Evolutionary conservation across 2,797 vertebrate species (phyloP).

Genomic region (Gallinago nigripennis): DNA sequence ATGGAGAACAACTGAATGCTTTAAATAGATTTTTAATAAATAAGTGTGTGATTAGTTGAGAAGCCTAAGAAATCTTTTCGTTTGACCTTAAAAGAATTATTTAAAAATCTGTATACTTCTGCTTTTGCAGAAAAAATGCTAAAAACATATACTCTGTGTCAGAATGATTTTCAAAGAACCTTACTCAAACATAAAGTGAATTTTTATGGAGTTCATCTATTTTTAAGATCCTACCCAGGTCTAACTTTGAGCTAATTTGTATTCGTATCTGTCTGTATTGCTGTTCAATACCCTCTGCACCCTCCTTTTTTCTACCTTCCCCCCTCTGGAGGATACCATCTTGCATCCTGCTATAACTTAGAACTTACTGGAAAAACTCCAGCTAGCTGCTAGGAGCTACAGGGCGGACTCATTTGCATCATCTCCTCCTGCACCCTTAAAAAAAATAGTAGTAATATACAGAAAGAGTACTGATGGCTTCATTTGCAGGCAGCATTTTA

Average conservation of each 20-base stretch:
- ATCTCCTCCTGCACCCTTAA: neutral
- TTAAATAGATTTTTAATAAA: constrained; percentile 55
- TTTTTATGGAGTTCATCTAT: neutral
- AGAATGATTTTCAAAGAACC: neutral
- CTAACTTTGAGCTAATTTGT: neutral
- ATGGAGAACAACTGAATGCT: constrained; percentile 38
- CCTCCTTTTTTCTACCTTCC: neutral
- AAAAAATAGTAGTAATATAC: fast-evolving
- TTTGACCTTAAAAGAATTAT: neutral
- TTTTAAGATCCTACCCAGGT: neutral
- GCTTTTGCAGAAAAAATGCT: neutral
- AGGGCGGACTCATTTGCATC: neutral
- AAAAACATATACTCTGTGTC: neutral
- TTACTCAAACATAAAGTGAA: neutral
- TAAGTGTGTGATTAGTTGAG: neutral
- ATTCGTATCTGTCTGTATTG: neutral
- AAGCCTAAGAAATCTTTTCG: neutral
- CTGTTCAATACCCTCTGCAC: neutral
- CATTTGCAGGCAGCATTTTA: neutral
- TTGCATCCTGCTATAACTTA: neutral
- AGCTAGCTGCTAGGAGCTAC: neutral
- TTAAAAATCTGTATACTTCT: neutral
- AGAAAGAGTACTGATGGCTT: neutral
- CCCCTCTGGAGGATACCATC: neutral
- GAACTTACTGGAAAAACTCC: neutral